Evolutionary conservation across 1,140 invertebrate species (phyloP).

Genomic region (Cardiocondyla obscurior): DNA sequence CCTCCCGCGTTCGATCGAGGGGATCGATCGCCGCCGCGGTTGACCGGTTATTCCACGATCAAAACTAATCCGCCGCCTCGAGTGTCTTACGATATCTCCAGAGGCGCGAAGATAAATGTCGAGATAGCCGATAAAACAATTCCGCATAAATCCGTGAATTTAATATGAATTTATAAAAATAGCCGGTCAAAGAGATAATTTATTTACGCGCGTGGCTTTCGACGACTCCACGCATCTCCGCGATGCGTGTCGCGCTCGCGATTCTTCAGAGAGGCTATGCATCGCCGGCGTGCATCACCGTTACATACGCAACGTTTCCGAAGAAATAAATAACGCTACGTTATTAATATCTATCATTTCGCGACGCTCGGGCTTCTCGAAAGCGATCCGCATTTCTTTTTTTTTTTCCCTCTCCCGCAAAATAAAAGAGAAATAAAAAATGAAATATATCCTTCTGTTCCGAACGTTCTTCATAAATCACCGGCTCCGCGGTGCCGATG

Average conservation of each 20-base stretch:
- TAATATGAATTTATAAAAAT: no score
- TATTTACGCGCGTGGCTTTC: conserved; percentile 21
- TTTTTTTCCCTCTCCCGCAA: no score
- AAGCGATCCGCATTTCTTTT: neutral
- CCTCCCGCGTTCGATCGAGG: conserved; percentile 30
- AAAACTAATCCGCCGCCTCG: neutral
- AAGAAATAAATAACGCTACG: conserved; percentile 39
- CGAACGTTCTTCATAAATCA: neutral
- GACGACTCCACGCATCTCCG: neutral
- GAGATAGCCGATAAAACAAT: neutral
- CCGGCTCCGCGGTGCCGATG: neutral
- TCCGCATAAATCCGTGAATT: no score
- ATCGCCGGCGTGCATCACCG: neutral
- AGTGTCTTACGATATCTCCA: no score
- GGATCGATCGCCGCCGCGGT: conserved; percentile 28
- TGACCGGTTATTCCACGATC: conserved; percentile 13
- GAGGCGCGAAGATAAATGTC: no score
- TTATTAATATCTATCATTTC: conserved; percentile 42
- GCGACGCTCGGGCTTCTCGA: neutral
- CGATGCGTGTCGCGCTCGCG: conserved; percentile 5
- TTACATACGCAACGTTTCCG: neutral
- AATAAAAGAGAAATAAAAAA: no score
- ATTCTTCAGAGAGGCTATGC: conserved; percentile 20
- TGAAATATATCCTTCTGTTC: neutral
- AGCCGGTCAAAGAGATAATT: no score